phyloP scores from a whole-genome alignment of 2,113 vertebrate species.

The Epinephelus moara region DNA sequence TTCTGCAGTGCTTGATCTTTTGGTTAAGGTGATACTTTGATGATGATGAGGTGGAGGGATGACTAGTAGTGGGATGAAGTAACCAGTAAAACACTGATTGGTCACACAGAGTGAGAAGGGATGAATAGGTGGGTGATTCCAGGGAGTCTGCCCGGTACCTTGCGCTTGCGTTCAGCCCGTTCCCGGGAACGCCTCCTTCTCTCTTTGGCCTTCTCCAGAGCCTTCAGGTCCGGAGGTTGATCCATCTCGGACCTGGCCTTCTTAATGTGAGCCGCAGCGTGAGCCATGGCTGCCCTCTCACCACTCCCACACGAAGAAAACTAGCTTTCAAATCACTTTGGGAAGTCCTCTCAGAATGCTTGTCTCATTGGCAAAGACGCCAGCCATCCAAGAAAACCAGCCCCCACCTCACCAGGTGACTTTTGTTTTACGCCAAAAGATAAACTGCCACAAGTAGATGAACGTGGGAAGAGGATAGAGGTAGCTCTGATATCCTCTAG shows the following conservation, averaged over 20 bases:
- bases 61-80: constrained; percentile 29
- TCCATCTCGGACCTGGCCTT: constrained; percentile 96
- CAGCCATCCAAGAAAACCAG: constrained; percentile 1
- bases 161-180: constrained; percentile 93
- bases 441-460: constrained; percentile 32
- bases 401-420: constrained; percentile 49
- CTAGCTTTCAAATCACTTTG: constrained; percentile 32
- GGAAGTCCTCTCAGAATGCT: constrained; percentile 21
- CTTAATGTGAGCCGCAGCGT: constrained; percentile 97
- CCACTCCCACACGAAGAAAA: constrained; percentile 22
- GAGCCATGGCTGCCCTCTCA: constrained; percentile 88
- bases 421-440: constrained; percentile 49
- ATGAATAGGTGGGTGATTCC: constrained; percentile 46
- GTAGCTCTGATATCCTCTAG: constrained; percentile 38
- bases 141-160: constrained; percentile 86
- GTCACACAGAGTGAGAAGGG: background rate
- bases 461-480: constrained; percentile 12
- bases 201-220: constrained; percentile 92
- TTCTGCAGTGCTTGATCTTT: background rate
- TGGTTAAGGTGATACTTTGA: constrained; percentile 6
- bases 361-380: background rate
- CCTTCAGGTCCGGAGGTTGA: constrained; percentile 83
- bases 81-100: background rate
- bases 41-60: constrained; percentile 29
- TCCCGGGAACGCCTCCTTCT: constrained; percentile 93